phyloP scores from a whole-genome alignment of 2,888 invertebrate genomes.

The Netelia melanura region DNA sequence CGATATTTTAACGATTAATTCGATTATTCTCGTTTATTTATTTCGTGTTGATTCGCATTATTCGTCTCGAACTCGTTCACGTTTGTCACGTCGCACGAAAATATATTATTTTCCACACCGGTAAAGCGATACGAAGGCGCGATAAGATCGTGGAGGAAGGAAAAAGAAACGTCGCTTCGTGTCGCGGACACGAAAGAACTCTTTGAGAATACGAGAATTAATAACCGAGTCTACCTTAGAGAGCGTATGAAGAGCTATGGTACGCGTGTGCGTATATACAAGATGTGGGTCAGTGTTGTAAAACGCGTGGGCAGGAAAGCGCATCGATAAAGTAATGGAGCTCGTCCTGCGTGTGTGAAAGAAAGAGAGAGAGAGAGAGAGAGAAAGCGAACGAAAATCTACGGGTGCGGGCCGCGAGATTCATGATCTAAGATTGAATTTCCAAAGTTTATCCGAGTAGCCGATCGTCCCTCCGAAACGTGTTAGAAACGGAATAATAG shows the following conservation, averaged over 20 bases:
- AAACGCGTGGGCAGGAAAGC: constrained; percentile 63
- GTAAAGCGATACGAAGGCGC: constrained; percentile 44
- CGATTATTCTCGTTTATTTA: too few species aligned
- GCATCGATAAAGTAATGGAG: constrained; percentile 64
- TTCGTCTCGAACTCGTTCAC: neutral
- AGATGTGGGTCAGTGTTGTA: constrained; percentile 65
- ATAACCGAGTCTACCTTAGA: constrained; percentile 48
- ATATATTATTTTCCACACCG: neutral
- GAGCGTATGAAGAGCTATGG: constrained; percentile 4
- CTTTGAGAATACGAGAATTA: constrained; percentile 36
- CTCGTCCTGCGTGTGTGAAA: constrained; percentile 20
- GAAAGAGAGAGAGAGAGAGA: constrained; percentile 35
- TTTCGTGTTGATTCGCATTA: neutral
- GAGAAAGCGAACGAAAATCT: constrained; percentile 36
- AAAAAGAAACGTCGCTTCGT: constrained; percentile 36
- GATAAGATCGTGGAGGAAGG: constrained; percentile 37
- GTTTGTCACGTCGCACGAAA: neutral
- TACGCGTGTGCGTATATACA: constrained; percentile 22
- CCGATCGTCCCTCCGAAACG: constrained; percentile 61
- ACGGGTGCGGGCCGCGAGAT: constrained; percentile 65
- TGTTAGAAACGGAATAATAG: constrained; percentile 68
- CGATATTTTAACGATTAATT: neutral
- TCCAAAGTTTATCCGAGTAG: constrained; percentile 60
- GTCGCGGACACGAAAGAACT: constrained; percentile 23
- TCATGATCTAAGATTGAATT: constrained; percentile 67